Evolutionary conservation across 35 echinoderm and acorn worm species (phyloP).

Genomic region (Chiridota heheva): DNA sequence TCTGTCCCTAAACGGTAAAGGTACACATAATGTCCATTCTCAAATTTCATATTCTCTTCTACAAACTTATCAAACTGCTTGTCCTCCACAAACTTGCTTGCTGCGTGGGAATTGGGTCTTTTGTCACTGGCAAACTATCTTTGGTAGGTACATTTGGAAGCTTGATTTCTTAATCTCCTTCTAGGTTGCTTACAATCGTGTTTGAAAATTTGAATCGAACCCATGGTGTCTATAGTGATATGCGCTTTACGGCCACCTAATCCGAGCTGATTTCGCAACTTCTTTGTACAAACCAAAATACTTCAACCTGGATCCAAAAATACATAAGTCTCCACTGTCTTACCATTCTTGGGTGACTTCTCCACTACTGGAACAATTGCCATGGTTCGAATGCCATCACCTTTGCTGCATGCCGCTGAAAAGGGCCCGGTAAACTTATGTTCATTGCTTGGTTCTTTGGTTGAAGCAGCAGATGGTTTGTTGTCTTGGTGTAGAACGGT

Average conservation of each 20-base stretch:
- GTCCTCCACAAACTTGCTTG: slow-evolving; percentile 18
- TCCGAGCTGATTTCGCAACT: neutral
- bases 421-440: neutral
- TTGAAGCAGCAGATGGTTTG: neutral
- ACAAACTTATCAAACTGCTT: neutral
- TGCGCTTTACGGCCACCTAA: neutral
- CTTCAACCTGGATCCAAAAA: slow-evolving; percentile 20
- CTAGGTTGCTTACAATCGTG: neutral
- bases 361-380: neutral
- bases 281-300: slow-evolving; percentile 11
- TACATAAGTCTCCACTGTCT: slow-evolving; percentile 1
- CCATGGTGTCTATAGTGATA: slow-evolving; percentile 23
- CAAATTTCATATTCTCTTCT: neutral
- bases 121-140: neutral
- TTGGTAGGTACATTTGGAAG: slow-evolving; percentile 17
- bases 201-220: neutral
- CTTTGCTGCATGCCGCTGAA: neutral
- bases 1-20: neutral
- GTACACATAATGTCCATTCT: slow-evolving; percentile 12
- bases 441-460: neutral
- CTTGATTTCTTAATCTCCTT: neutral
- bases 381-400: slow-evolving; percentile 3
- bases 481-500: neutral
- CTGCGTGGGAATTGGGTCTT: neutral
- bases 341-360: neutral